Base-by-base conservation (phyloP, 2,888 invertebrate genomes). In the Drosophila testacea region DNA sequence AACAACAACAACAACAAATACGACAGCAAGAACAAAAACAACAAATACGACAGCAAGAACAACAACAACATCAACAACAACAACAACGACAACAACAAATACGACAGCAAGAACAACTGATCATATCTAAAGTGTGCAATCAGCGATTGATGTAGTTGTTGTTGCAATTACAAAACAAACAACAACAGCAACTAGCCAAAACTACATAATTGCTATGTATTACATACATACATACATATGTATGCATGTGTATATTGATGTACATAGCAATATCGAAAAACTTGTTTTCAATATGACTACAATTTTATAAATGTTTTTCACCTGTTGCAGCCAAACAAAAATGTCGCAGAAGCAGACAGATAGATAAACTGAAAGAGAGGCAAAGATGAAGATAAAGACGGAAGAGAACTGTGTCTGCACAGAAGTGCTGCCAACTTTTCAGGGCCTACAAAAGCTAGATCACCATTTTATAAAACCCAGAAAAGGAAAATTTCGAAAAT, bases 251-350 rank as follows among this genome's bases (percentile, higher is more conserved):
- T 54, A 5, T 48, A 6, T 4, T 10, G 5, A 13, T 39, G 13
- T 36, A 13, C n/a, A 42, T 9, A 68, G 0, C 34, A 4, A 56
- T 38, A 52, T 52, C 32, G 30, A 4, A 13, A 16, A 56, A 16
- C 57, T 46, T 57, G 57, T 71, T 71, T 71, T 55, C 4, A 13
- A 38, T 56, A 30, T 52, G 73, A 61, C 72, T 28, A 52, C 39
- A 16, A 6, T 64, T 28, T 44, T 44, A 50, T 11, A 47, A 55
- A 46, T 60, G 32, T 63, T 50, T 59, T 57, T 50, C 50, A 64
- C 67, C 71, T 79, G 63, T 61, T 74, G 79, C 70, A 63, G 54
- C 46, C 56, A 34, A 51, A 57, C 65, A 44, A 30, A 56, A 64
- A 27, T 42, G 46, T 30, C 28, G 42, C 32, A 32, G 22, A 10